Evolutionary conservation across 2,888 invertebrate species (phyloP), one percentile per base, ranked within the genome.

Genomic region (Zygothrica quintamaculata): DNA sequence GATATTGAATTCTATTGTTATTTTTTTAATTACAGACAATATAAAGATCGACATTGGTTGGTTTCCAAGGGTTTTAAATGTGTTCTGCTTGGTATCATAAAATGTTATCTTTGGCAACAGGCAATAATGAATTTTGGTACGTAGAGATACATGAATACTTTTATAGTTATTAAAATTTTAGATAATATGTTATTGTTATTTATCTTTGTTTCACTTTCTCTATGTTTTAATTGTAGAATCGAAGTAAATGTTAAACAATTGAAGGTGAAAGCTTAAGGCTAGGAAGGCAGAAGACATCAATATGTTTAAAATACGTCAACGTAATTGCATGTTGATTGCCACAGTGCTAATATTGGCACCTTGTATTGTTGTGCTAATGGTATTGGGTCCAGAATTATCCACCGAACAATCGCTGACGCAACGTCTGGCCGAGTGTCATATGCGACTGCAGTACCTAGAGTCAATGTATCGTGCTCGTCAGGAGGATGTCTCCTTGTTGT

Each of bases 381-480:
- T 89, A 44, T 85, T 89, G 88, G 89, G 89, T 92, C 87, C 92
- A 92, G 94, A 94, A 90, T 89, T 94, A 81, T 93, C 92, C 70
- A 93, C 93, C 65, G 94, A 95, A 88, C 93, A 94, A 71, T 91
- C 93, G 70, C 91, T 95, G 84, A 93, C 94, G 65, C 93, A 94
- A 88, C 92, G 94, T 43, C 92, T 96, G 72, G 95, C 95, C 3
- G 95, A 96, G 80, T 92, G 96, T 79, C 94, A 96, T 86, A 94
- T 95, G 59, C 94, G 95, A 64, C 91, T 97, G 39, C 94, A 95
- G 87, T 95, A 95, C 88, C 91, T 97, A 37, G 95, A 96, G 88
- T 93, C 95, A 12, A 94, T 96, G 92, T 96, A 96, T 90, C 92
- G 95, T 15, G 93, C 94, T 2, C 92, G 95, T 8, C 95, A 95